Base-by-base conservation (phyloP, 2,113 vertebrate species). In the Balaeniceps rex region DNA sequence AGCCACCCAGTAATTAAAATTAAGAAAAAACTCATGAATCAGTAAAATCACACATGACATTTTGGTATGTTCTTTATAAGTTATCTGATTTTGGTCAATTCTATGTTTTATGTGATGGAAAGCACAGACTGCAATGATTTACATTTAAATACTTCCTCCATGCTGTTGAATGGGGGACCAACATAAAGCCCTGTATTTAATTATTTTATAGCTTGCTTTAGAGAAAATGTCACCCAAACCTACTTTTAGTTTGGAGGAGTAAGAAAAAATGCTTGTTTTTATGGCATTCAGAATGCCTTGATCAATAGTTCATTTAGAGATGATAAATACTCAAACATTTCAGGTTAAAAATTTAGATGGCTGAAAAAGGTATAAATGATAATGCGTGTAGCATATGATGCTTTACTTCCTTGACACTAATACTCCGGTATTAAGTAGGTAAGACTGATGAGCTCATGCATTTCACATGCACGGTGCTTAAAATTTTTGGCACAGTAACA, bases 101-200 rank as follows among this genome's bases (percentile, higher is more conserved):
- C 19, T 68, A 0, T 76, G 72, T 29, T 84, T 93, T 96, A 31
- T 95, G 55, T 91, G 87, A 68, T 83, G 46, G 82, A 91, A 83
- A 61, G 14, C 91, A 80, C 33, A 87, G 44, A 47, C n/a, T 97
- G 80, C 91, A 96, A 76, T 95, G 47, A 93, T 97, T 96, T 95
- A 92, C 78, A 97, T 97, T 82, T 88, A 96, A 94, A 72, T 96
- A 57, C 38, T 95, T 95, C 51, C 65, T 78, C 77, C 38, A 24
- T 81, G 38, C 68, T 80, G 6, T 80, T 94, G 90, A 90, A 77
- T 51, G 46, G 22, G 49, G 11, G 34, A 77, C 36, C 46, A 54
- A 69, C 11, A 55, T 33, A 91, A 40, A 81, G 33, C 46, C 44
- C 52, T 34, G 11, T 46, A 21, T 90, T 64, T 74, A 64, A 71